Conservation (phyloP, 2,888 invertebrate species). For the Chirona hameri region DNA sequence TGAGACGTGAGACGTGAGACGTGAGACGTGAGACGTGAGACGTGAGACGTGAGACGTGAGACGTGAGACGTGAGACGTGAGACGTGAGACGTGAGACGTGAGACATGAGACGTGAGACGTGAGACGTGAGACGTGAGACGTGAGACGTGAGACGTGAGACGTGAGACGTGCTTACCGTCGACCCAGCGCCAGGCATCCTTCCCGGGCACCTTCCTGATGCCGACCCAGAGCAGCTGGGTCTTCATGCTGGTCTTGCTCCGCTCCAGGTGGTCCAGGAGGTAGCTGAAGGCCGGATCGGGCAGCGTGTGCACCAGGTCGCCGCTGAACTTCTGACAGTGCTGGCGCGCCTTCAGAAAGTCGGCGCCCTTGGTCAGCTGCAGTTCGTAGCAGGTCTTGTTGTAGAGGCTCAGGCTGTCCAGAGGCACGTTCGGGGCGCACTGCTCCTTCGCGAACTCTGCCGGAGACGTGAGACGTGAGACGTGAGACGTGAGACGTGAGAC, state of each 20-base stretch:
- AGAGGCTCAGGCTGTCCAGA: constrained; percentile 34
- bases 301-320: constrained; percentile 38
- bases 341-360: constrained; percentile 34
- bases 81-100: no score
- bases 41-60: no score
- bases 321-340: constrained; percentile 33
- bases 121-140: no score
- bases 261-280: constrained; percentile 36
- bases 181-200: constrained; percentile 36
- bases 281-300: constrained; percentile 34
- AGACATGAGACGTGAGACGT: no score
- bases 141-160: no score
- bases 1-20: no score
- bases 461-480: no score
- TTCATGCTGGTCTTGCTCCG: constrained; percentile 33
- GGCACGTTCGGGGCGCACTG: constrained; percentile 33
- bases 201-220: constrained; percentile 35
- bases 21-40: no score
- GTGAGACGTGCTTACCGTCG: constrained; percentile 36
- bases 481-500: no score
- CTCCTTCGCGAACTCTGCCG: constrained; percentile 38
- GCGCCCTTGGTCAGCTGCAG: constrained; percentile 36
- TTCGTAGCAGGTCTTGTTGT: constrained; percentile 38
- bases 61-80: no score
- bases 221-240: constrained; percentile 39